A percentile compares a stretch with the other conserved stretches of the same genome.
Evolutionary conservation across 2,888 invertebrate genomes (phyloP).

Genomic region (Mimachlamys varia): DNA sequence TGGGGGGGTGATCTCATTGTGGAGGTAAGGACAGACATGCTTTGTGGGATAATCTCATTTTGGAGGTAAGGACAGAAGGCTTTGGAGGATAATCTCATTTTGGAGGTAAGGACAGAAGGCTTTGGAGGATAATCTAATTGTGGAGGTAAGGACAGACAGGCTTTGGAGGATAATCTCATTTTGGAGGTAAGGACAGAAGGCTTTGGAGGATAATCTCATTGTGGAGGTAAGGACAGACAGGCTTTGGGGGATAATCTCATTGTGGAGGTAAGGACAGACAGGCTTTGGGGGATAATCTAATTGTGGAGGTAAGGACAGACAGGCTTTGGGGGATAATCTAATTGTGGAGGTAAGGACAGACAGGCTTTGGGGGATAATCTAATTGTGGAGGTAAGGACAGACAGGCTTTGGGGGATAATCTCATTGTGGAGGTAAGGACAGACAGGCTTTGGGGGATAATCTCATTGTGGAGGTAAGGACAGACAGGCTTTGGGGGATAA

Average conservation of each 20-base stretch:
- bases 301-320: too few species aligned
- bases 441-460: slow-evolving; percentile 50
- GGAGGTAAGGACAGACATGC: slow-evolving; percentile 39
- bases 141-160: not conserved
- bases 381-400: too few species aligned
- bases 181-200: not conserved
- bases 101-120: slow-evolving; percentile 40
- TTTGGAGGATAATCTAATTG: slow-evolving; percentile 52
- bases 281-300: slow-evolving; percentile 53
- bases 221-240: not conserved
- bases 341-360: too few species aligned
- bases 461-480: too few species aligned
- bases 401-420: slow-evolving; percentile 51
- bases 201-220: slow-evolving; percentile 54
- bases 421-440: too few species aligned
- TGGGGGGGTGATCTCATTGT: too few species aligned
- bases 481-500: slow-evolving; percentile 50
- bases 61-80: slow-evolving; percentile 40
- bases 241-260: slow-evolving; percentile 54
- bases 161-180: slow-evolving; percentile 54
- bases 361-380: slow-evolving; percentile 52
- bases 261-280: too few species aligned
- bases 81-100: slow-evolving; percentile 52
- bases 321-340: slow-evolving; percentile 52
- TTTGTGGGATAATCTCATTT: slow-evolving; percentile 53